Conservation (phyloP, 2,113 vertebrate genomes). For the Hemicordylus capensis region DNA sequence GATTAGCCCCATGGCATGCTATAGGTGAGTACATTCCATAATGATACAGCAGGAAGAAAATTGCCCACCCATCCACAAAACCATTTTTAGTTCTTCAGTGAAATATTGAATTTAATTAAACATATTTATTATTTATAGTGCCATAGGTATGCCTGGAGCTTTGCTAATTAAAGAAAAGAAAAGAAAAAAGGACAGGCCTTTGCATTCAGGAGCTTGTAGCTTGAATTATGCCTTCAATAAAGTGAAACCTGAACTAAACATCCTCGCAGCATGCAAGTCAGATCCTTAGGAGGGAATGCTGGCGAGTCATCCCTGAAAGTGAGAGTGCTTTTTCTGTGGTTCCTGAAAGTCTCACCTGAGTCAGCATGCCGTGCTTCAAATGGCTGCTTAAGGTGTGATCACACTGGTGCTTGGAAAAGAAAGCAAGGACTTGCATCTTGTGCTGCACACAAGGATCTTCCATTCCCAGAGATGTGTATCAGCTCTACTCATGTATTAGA, state of each 20-base stretch:
- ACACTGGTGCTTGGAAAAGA: background rate
- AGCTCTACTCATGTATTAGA: background rate
- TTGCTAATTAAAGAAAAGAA: background rate
- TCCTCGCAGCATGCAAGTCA: background rate
- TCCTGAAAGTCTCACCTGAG: background rate
- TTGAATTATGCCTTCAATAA: conserved; percentile 29
- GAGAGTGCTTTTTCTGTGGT: background rate
- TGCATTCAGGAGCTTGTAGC: background rate
- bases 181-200: background rate
- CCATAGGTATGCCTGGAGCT: conserved; percentile 13
- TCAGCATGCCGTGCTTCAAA: background rate
- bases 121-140: conserved; percentile 30
- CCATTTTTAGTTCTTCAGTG: conserved; percentile 7
- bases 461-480: background rate
- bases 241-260: background rate
- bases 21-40: background rate
- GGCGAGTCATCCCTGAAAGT: background rate
- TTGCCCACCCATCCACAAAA: background rate
- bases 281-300: background rate
- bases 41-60: background rate
- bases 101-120: conserved; percentile 19
- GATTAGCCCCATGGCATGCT: background rate
- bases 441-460: background rate
- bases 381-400: background rate
- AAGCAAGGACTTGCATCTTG: background rate